These are phyloP conservation scores for Scylla paramamosain DNA, from an alignment of 1,140 invertebrate species.

Conservation along the genomic window DNA sequence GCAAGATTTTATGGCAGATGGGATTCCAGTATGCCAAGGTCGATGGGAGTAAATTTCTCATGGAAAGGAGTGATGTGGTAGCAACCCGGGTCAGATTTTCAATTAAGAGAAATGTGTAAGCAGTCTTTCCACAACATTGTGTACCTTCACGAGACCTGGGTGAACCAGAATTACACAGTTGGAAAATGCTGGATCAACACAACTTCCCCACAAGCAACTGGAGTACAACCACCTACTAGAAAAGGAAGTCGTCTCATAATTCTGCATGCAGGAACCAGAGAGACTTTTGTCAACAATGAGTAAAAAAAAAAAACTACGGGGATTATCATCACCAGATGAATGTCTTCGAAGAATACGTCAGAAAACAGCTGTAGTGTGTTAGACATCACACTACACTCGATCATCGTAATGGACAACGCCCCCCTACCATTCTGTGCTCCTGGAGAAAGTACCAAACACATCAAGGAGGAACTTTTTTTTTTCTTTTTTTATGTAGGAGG, in stretches of 20 bases:
- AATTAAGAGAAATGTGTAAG: not conserved
- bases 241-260: constrained; percentile 6
- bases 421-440: constrained; percentile 5
- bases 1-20: no score
- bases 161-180: not conserved
- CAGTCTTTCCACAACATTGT: not conserved
- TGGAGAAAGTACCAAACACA: not conserved
- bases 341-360: no score
- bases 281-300: no score
- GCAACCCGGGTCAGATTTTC: not conserved
- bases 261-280: constrained; percentile 25
- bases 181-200: not conserved
- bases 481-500: no score
- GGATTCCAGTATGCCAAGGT: not conserved
- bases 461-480: no score
- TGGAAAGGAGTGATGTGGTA: constrained; percentile 13
- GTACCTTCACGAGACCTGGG: not conserved
- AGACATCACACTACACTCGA: not conserved
- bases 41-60: not conserved
- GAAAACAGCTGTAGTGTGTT: not conserved
- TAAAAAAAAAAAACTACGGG: constrained; percentile 11
- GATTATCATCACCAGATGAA: constrained; percentile 34
- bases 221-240: not conserved
- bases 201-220: not conserved
- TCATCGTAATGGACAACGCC: constrained; percentile 57